These are phyloP conservation scores for Baryphthengus martii DNA, from an alignment of 2,113 vertebrate genomes.

Conservation along the genomic window DNA sequence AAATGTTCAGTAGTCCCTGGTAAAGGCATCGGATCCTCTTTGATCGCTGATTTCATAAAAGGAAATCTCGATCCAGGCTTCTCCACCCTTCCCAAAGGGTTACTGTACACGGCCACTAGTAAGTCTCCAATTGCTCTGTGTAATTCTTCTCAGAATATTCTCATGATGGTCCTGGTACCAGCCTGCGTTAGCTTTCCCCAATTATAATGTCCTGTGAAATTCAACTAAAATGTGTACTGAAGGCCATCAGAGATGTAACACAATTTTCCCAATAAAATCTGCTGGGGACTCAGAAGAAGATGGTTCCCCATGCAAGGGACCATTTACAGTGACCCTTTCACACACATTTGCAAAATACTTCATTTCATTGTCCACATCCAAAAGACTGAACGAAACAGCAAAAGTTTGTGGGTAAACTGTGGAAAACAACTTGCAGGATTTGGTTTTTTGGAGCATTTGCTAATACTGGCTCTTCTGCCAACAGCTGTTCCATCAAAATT, in stretches of 20 bases:
- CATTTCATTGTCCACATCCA: background rate
- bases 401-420: background rate
- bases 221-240: background rate
- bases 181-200: background rate
- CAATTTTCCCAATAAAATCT: background rate
- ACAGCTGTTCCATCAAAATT: background rate
- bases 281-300: background rate
- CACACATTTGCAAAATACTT: background rate
- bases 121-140: background rate
- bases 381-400: background rate
- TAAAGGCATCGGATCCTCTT: background rate
- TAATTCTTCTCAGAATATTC: background rate
- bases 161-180: background rate
- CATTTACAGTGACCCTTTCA: background rate
- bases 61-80: background rate
- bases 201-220: rapidly evolving
- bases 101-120: rapidly evolving
- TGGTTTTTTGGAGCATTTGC: background rate
- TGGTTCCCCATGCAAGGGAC: background rate
- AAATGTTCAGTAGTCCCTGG: background rate
- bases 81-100: background rate
- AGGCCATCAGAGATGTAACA: background rate
- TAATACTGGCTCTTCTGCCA: background rate
- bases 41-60: background rate
- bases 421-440: background rate